Conservation (phyloP, 1,140 invertebrate genomes). For the Trachelipus rathkii region DNA sequence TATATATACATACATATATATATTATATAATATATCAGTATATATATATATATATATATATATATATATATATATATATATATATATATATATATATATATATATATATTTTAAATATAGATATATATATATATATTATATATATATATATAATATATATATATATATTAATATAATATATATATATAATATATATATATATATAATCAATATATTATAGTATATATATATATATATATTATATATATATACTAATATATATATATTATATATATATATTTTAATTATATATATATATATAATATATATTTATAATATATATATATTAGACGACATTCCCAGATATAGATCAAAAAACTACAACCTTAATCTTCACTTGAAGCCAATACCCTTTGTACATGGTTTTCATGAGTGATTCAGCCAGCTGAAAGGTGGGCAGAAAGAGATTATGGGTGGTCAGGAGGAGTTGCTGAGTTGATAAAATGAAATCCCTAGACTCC, state of each 20-base stretch:
- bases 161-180: not conserved
- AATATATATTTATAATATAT: no score
- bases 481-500: not conserved
- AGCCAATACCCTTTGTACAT: no score
- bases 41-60: constrained; percentile 14
- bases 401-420: no score
- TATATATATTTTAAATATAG: not conserved
- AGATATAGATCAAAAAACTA: no score
- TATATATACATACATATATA: not conserved
- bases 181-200: constrained; percentile 15
- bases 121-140: not conserved
- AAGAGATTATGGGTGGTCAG: no score
- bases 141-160: constrained; percentile 6
- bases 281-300: no score
- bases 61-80: constrained; percentile 15
- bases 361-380: no score
- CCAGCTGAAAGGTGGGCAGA: no score
- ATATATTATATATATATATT: not conserved
- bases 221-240: not conserved
- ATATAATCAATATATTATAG: not conserved
- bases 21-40: not conserved
- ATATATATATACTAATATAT: not conserved
- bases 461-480: no score
- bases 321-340: no score
- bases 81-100: not conserved